Evolutionary conservation across 53 echinoderm and acorn worm genomes (phyloP).

Genomic region (Temnopleurus reevesii): DNA sequence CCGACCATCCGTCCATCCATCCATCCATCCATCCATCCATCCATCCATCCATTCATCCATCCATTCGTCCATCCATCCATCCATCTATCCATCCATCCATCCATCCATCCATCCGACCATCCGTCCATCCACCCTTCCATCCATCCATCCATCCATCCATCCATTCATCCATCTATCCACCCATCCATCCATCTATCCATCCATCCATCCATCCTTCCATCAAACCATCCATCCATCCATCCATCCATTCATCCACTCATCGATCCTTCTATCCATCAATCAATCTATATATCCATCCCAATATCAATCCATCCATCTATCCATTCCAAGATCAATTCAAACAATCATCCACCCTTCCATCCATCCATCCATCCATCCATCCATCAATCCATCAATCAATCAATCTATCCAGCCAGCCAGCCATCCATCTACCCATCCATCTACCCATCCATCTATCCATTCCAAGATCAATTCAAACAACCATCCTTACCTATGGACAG

Average conservation of each 20-base stretch:
- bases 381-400: neutral
- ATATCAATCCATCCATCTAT: neutral
- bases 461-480: neutral
- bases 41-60: neutral
- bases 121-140: neutral
- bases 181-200: neutral
- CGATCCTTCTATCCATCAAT: neutral
- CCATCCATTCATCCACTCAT: neutral
- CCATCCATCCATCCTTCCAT: too few species aligned
- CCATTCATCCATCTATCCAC: neutral
- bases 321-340: neutral
- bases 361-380: neutral
- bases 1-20: neutral
- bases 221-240: neutral
- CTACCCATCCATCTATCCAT: neutral
- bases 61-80: neutral
- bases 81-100: neutral
- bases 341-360: neutral
- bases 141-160: neutral
- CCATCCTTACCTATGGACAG: conserved; percentile 73
- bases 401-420: neutral
- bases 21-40: neutral
- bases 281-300: neutral
- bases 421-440: neutral
- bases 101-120: neutral